phyloP scores from a whole-genome alignment of 2,888 invertebrate genomes.

The Onthophagus sagittarius region DNA sequence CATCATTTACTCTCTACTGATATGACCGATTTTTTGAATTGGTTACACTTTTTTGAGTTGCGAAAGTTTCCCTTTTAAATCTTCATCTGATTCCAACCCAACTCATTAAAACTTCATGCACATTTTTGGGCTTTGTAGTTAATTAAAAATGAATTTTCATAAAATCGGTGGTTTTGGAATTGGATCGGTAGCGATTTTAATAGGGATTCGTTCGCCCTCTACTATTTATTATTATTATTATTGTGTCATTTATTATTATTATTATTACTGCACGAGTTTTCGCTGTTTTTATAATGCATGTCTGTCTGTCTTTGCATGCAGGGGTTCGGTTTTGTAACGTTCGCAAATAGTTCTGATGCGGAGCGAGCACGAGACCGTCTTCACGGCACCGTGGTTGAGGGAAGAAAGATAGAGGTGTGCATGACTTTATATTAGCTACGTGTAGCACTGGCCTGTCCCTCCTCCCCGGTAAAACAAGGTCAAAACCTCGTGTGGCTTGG shows the following conservation, averaged over 20 bases:
- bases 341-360: slow-evolving; percentile 99
- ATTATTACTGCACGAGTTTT: slow-evolving; percentile 66
- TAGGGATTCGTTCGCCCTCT: background rate
- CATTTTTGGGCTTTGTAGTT: no score
- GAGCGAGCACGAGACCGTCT: slow-evolving; percentile 99
- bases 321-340: slow-evolving; percentile 99
- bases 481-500: slow-evolving; percentile 52
- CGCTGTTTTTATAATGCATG: slow-evolving; percentile 79
- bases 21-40: background rate
- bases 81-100: background rate
- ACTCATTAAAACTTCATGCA: background rate
- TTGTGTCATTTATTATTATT: slow-evolving; percentile 8
- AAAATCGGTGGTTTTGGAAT: background rate
- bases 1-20: background rate
- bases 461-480: slow-evolving; percentile 52
- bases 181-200: background rate
- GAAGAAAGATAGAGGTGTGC: slow-evolving; percentile 99
- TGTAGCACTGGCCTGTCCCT: slow-evolving; percentile 58
- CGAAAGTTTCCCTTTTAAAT: background rate
- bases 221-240: slow-evolving; percentile 9
- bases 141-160: no score
- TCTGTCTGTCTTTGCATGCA: slow-evolving; percentile 96
- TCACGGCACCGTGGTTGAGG: slow-evolving; percentile 99
- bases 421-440: slow-evolving; percentile 68
- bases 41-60: background rate